Conservation (phyloP, 2,113 vertebrate species). For the Leptocoma aspasia region DNA sequence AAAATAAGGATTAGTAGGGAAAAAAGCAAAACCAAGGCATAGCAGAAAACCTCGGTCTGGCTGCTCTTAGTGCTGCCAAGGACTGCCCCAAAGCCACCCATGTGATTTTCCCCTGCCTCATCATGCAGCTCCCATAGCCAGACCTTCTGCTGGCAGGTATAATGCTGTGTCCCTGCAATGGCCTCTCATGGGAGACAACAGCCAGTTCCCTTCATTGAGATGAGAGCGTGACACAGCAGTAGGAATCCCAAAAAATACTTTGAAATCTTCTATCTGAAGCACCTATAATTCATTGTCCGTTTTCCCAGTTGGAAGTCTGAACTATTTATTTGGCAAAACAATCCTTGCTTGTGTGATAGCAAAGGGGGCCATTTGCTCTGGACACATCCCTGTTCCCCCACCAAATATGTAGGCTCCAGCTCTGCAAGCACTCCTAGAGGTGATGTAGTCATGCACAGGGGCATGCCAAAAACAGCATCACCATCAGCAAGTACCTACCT, state of each 20-base stretch:
- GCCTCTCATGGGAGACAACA: not conserved
- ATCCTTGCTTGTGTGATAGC: not conserved
- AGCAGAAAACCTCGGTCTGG: not conserved
- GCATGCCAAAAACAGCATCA: not conserved
- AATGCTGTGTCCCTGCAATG: not conserved
- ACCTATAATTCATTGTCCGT: not conserved
- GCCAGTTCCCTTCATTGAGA: not conserved
- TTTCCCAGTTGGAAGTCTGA: not conserved
- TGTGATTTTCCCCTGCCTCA: not conserved
- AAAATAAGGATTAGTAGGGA: not conserved
- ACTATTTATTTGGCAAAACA: not conserved
- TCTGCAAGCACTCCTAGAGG: not conserved
- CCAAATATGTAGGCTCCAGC: not conserved
- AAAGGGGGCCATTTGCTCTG: not conserved
- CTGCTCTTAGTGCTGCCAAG: not conserved
- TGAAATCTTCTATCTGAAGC: not conserved
- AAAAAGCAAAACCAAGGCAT: not conserved
- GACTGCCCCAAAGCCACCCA: not conserved
- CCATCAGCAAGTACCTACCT: not conserved
- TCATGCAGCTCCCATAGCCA: not conserved
- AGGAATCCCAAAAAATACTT: not conserved
- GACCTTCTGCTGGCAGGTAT: not conserved
- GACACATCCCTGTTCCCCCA: not conserved
- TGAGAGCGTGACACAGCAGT: fast-evolving
- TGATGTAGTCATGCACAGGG: not conserved